Base-by-base conservation (phyloP, 2,113 vertebrate genomes). In the Paramisgurnus dabryanus region DNA sequence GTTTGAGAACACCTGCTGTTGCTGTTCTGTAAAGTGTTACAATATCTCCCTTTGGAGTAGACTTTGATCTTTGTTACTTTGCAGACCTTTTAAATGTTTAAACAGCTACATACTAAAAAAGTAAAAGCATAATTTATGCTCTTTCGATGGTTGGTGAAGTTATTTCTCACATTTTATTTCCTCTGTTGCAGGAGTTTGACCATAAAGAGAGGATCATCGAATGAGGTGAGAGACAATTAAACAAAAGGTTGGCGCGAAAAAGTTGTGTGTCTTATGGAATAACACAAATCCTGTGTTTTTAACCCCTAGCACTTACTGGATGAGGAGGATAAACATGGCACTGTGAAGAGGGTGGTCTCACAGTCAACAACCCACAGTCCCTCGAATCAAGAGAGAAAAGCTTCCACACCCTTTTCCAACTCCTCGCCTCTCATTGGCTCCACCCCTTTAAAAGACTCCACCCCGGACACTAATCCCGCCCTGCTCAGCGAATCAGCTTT, bases 181-280 rank as follows among this genome's bases (percentile, higher is more conserved):
- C 17, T 67, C n/a, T 79, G 7, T 84, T 84, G 39, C 82, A 89
- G 88, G 82, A 87, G 85, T 65, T 81, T 88, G 78, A 89, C 88
- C 60, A 84, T 89, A 40, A 89, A 87, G 73, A 87, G 79, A 61
- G 76, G 66, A 17, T 82, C 85, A 67, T 83, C 83, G n/a, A 67
- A 53, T 76, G 70, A 79, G 70, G 83, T 84, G 69, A 12, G 75
- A 12, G 41, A 13, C 7, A 45, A 39, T 49, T 0, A 10, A 79
- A 79, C 3, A 8, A 15, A n/a, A 66, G 10, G 41, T 41, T 53
- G 5, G 2, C 6, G 55, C 55, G 7, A 3, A 71, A 74, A 63
- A n/a, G 15, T 22, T 47, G n/a, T 6, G 15, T 58, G 13, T 40
- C 9, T 40, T 22, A 0, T 47, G 7, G 6, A 43, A 43, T 67